Conservation (phyloP, 2,113 vertebrate genomes). For the Caretta caretta region DNA sequence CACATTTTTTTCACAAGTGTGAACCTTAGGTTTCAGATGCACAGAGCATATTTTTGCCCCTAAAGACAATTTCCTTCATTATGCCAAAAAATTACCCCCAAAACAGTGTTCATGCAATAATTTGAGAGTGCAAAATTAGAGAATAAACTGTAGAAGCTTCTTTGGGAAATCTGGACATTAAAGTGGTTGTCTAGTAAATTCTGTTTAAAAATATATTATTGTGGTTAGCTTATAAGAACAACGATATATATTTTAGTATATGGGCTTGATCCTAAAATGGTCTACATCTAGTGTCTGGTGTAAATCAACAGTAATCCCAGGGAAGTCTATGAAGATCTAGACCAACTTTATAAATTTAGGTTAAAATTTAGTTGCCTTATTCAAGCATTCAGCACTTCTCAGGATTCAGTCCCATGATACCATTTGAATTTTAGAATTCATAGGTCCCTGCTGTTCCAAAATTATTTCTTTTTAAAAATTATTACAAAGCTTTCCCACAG, state of each 20-base stretch:
- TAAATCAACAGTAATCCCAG: neutral
- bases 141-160: neutral
- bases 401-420: neutral
- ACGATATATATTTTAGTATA: neutral
- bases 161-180: neutral
- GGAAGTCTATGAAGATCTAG: rapidly evolving
- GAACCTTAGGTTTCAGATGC: neutral
- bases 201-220: neutral
- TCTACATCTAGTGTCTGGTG: neutral
- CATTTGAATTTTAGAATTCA: neutral
- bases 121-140: neutral
- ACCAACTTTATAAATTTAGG: neutral
- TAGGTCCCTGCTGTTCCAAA: neutral
- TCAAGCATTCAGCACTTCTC: neutral
- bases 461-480: neutral
- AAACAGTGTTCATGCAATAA: neutral
- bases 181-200: neutral
- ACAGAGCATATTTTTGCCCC: neutral
- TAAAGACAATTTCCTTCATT: neutral
- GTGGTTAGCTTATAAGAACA: neutral
- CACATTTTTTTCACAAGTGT: neutral
- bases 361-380: neutral
- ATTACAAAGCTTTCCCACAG: neutral
- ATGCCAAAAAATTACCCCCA: neutral
- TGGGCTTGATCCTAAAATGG: neutral